Conservation (phyloP, 2,888 invertebrate genomes). For the Parnassius apollo region DNA sequence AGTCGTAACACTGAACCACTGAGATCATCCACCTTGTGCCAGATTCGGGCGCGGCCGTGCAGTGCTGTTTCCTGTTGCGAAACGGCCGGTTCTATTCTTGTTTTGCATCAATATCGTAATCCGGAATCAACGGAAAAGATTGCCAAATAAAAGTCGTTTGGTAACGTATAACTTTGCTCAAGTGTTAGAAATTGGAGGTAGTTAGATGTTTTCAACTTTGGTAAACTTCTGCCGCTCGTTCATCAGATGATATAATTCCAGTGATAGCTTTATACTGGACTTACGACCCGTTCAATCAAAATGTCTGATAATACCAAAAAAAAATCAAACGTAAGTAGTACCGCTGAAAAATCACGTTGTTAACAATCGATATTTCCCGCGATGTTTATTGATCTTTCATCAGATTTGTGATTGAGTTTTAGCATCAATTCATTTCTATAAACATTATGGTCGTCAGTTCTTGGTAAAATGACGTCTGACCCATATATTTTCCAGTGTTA, state of each 20-base stretch:
- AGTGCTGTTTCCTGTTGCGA: constrained; percentile 44
- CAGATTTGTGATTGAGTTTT: neutral
- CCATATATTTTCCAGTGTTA: constrained; percentile 7
- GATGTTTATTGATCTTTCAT: too few relatives aligned
- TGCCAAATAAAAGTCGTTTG: neutral
- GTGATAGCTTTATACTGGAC: too few relatives aligned
- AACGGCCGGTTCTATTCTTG: constrained; percentile 26
- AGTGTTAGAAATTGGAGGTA: neutral
- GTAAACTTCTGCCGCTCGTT: neutral
- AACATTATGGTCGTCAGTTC: constrained; percentile 4
- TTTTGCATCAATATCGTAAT: constrained; percentile 8
- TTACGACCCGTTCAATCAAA: too few relatives aligned
- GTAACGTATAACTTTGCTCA: neutral
- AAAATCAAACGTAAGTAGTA: too few relatives aligned
- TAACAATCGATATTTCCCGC: too few relatives aligned
- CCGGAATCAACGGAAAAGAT: constrained; percentile 13
- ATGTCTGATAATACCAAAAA: too few relatives aligned
- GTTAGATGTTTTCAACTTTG: neutral
- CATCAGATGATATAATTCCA: too few relatives aligned
- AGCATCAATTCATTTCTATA: constrained; percentile 1
- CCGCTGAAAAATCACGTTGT: too few relatives aligned
- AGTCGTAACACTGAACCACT: constrained; percentile 53
- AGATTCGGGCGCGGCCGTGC: constrained; percentile 41
- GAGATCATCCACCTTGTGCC: constrained; percentile 65
- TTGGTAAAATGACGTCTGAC: constrained; percentile 13